Base-by-base conservation (phyloP, 1,140 invertebrate genomes). In the Trachelipus rathkii region DNA sequence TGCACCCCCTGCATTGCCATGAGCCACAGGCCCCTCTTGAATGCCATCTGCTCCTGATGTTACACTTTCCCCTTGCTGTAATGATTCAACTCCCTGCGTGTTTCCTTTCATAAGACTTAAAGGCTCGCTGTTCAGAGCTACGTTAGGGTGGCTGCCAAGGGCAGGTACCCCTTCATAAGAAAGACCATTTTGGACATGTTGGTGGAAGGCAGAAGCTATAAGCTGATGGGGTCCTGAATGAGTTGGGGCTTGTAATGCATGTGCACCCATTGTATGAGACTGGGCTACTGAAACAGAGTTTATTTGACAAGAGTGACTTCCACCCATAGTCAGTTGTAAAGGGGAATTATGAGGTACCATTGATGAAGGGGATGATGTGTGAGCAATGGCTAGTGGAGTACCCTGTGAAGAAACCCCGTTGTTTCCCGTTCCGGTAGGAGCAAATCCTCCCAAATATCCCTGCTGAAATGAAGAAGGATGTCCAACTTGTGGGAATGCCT, bases 321-420 rank as follows among this genome's bases (percentile, higher is more conserved):
- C 78, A 70, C 69, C 74, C 79, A 80, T 76, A n/a, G 76, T 78
- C 11, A 78, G 80, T 13, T 74, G 80, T 24, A 78, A 70, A n/a
- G 75, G 75, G 33, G 78, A 79, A 13, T 33, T 33, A 13, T 21
- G 15, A 72, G 76, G 78, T 21, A 74, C 74, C 75, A 79, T 79
- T 23, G 50, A 75, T 43, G 78, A 76, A 10, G 79, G 71, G 24
- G 77, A 71, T 72, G 74, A 76, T 11, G 79, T 77, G 45, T 81
- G 79, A 10, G 77, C 76, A 60, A 78, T 74, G 24, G 77, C 77
- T 33, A 81, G 72, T 8, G 79, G 77, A 8, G 75, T 72, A 46
- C 75, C 76, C 44, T 81, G 80, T 13, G 74, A 75, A n/a, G 75
- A 19, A 13, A 71, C 77, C 19, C 72, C 79, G 0, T 44, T 50